Conservation (phyloP, 1,140 invertebrate genomes). For the Brachionus plicatilis region DNA sequence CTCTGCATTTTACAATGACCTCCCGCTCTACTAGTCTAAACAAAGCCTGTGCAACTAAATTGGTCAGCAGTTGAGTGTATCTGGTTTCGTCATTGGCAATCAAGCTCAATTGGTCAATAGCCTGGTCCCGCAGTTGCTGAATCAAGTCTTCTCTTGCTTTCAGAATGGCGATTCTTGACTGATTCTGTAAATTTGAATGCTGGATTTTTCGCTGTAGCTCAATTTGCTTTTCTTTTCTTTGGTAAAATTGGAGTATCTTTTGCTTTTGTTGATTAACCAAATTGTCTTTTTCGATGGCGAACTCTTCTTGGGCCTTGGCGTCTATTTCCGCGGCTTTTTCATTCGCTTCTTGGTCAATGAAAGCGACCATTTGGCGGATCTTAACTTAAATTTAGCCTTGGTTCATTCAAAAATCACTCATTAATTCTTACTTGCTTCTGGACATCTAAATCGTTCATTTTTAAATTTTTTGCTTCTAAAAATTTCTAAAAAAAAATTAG, state of each 20-base stretch:
- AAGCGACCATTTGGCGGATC: conserved; percentile 40
- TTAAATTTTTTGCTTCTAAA: neutral
- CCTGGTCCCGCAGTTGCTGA: conserved; percentile 27
- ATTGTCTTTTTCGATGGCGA: conserved; percentile 34
- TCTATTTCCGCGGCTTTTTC: conserved; percentile 41
- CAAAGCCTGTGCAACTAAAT: conserved; percentile 26
- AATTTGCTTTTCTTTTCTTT: conserved; percentile 41
- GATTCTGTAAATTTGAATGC: conserved; percentile 40
- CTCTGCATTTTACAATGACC: neutral
- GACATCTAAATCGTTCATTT: conserved; percentile 38
- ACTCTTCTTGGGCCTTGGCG: conserved; percentile 38
- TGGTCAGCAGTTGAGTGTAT: neutral
- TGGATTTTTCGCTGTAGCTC: conserved; percentile 40
- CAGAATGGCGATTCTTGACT: conserved; percentile 13
- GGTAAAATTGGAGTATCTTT: conserved; percentile 32
- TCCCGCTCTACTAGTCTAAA: conserved; percentile 27
- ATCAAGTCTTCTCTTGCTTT: conserved; percentile 39
- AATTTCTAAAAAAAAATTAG: neutral
- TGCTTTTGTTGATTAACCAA: conserved; percentile 33
- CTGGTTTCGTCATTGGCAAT: neutral
- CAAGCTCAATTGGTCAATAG: conserved; percentile 4
- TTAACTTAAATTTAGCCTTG: neutral
- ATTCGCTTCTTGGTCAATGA: conserved; percentile 39
- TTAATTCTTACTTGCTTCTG: conserved; percentile 17
- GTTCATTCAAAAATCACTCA: neutral